A percentile compares a stretch with the other conserved stretches of the same genome.
phyloP scores from a whole-genome alignment of 2,113 vertebrate genomes.

The Aegotheles bennettii region DNA sequence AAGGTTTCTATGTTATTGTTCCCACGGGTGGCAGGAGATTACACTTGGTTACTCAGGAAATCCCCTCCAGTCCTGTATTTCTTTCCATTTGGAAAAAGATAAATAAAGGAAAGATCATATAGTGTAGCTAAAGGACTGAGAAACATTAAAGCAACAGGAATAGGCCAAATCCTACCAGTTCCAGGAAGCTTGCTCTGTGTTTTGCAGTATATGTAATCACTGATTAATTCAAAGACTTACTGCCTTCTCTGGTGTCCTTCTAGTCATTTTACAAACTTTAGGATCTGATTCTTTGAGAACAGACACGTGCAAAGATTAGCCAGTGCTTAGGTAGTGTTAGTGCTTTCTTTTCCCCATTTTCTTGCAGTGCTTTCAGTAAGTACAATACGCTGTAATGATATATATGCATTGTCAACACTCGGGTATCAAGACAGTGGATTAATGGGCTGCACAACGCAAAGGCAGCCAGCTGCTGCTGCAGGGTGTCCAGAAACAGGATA shows the following conservation, averaged over 20 bases:
- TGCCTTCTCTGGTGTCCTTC: not conserved
- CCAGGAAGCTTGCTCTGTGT: not conserved
- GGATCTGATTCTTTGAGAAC: not conserved
- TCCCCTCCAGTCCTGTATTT: not conserved
- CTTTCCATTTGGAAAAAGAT: not conserved
- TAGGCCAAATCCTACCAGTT: not conserved
- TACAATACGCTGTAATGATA: accelerated
- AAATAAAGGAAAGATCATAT: not conserved
- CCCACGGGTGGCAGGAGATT: not conserved
- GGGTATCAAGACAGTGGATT: not conserved
- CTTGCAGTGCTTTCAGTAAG: accelerated
- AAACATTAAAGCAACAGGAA: not conserved
- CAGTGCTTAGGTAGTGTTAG: not conserved
- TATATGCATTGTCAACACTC: not conserved
- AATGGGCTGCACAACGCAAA: not conserved
- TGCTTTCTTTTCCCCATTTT: not conserved
- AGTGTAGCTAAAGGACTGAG: not conserved
- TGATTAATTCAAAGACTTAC: not conserved
- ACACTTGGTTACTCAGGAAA: not conserved
- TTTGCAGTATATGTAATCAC: not conserved
- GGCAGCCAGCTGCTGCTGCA: not conserved
- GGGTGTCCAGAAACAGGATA: not conserved
- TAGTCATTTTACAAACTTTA: not conserved
- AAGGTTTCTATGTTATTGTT: not conserved
- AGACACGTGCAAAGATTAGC: not conserved